Conservation (phyloP, 35 echinoderm and acorn worm species). For the Chiridota heheva region DNA sequence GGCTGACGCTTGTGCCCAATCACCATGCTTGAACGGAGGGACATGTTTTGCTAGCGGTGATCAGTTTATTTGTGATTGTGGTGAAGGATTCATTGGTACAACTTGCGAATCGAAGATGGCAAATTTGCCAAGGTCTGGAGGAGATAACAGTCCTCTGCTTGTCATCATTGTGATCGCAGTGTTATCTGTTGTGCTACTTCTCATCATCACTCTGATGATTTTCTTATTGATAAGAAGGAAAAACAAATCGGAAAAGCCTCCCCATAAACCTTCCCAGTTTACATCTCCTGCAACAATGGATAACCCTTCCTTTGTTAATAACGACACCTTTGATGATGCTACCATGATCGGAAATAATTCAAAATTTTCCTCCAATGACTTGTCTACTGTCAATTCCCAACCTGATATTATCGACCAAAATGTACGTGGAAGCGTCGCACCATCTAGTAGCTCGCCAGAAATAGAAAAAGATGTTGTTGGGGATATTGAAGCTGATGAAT, state of each 20-base stretch:
- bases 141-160: neutral
- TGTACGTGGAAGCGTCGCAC: slow-evolving; percentile 48
- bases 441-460: slow-evolving; percentile 59
- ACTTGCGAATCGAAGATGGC: slow-evolving; percentile 2
- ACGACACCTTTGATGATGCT: slow-evolving; percentile 80
- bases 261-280: neutral
- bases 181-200: slow-evolving; percentile 48
- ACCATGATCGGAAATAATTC: slow-evolving; percentile 69
- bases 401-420: slow-evolving; percentile 91
- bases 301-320: slow-evolving; percentile 60
- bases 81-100: slow-evolving; percentile 36
- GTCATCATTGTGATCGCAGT: slow-evolving; percentile 31
- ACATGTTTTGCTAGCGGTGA: slow-evolving; percentile 17
- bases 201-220: slow-evolving; percentile 31
- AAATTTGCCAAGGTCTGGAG: neutral
- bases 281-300: slow-evolving; percentile 14
- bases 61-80: slow-evolving; percentile 32
- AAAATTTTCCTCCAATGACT: slow-evolving; percentile 2
- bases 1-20: slow-evolving; percentile 18
- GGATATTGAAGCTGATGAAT: slow-evolving; percentile 32
- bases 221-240: slow-evolving; percentile 13
- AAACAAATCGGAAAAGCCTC: slow-evolving; percentile 20
- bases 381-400: slow-evolving; percentile 20
- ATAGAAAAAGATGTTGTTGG: slow-evolving; percentile 52
- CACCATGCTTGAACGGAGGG: slow-evolving; percentile 58